These are phyloP conservation scores for Bruchidius siliquastri DNA, from an alignment of 2,888 invertebrate genomes.

Conservation along the genomic window DNA sequence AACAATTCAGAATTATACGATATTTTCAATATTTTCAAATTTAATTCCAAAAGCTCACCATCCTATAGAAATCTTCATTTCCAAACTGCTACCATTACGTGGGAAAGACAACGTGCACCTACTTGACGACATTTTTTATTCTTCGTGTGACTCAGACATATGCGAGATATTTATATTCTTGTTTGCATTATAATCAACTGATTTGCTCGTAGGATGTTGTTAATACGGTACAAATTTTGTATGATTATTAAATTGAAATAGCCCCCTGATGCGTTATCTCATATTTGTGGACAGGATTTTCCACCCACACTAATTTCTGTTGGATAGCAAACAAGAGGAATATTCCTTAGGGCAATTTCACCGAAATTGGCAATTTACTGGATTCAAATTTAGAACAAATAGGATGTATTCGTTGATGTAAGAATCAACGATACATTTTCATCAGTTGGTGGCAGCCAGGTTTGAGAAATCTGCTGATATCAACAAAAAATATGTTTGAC, in stretches of 20 bases:
- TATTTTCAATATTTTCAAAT: no score
- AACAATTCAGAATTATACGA: no score
- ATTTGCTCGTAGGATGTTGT: neutral
- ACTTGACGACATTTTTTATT: no score
- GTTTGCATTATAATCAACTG: neutral
- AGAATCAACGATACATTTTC: neutral
- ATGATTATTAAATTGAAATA: neutral
- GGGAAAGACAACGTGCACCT: no score
- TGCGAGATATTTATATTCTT: neutral
- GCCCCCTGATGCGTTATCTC: neutral
- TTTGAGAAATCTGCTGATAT: neutral
- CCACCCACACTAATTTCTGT: neutral
- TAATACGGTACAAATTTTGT: neutral
- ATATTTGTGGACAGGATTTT: neutral
- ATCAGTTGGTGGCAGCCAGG: neutral
- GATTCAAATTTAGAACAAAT: neutral
- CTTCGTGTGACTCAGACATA: neutral
- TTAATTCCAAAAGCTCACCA: no score
- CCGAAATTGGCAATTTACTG: neutral
- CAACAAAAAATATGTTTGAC: no score
- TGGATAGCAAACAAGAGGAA: neutral
- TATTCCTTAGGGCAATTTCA: neutral
- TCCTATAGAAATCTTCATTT: no score
- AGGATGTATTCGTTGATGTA: neutral
- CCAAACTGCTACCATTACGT: no score